Evolutionary conservation across 2,888 invertebrate species (phyloP).

Genomic region (Esperia sulphurella): DNA sequence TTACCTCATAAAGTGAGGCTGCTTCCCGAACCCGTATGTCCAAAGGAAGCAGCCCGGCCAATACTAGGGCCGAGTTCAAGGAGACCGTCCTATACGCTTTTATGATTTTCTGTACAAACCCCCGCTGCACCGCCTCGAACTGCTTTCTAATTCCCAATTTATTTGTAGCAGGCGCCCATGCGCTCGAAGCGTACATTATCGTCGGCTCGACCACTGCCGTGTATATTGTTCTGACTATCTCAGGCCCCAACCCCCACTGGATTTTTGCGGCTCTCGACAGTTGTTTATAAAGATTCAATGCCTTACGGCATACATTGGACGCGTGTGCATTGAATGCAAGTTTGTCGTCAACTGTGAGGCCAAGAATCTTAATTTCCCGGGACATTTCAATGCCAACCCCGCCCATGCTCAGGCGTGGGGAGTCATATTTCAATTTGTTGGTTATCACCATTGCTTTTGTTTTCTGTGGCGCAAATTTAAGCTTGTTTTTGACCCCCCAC

Average conservation of each 20-base stretch:
- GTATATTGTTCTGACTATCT: neutral
- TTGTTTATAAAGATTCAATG: neutral
- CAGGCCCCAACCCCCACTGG: slow-evolving; percentile 7
- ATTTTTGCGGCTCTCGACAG: slow-evolving; percentile 6
- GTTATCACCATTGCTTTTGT: slow-evolving; percentile 12
- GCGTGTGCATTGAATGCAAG: slow-evolving; percentile 12
- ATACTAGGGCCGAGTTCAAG: slow-evolving; percentile 7
- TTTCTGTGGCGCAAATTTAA: slow-evolving; percentile 12
- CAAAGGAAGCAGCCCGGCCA: slow-evolving; percentile 12
- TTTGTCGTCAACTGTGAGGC: slow-evolving; percentile 10
- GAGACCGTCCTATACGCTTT: slow-evolving; percentile 5
- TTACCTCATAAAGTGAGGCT: neutral
- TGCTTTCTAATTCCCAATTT: neutral
- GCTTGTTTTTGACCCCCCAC: slow-evolving; percentile 14
- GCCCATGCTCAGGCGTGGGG: slow-evolving; percentile 12
- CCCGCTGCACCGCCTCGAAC: neutral
- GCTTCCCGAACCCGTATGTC: slow-evolving; percentile 6
- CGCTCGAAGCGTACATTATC: neutral
- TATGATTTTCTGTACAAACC: slow-evolving; percentile 1
- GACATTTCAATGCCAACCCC: neutral
- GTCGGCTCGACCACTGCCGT: neutral
- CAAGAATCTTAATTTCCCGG: neutral
- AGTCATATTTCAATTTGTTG: slow-evolving; percentile 7
- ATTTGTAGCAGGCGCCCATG: neutral
- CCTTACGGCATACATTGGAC: slow-evolving; percentile 6